A percentile compares a stretch with the other conserved stretches of the same genome.
Conservation (phyloP, 2,888 invertebrate species). For the Ophonus ardosiacus region DNA sequence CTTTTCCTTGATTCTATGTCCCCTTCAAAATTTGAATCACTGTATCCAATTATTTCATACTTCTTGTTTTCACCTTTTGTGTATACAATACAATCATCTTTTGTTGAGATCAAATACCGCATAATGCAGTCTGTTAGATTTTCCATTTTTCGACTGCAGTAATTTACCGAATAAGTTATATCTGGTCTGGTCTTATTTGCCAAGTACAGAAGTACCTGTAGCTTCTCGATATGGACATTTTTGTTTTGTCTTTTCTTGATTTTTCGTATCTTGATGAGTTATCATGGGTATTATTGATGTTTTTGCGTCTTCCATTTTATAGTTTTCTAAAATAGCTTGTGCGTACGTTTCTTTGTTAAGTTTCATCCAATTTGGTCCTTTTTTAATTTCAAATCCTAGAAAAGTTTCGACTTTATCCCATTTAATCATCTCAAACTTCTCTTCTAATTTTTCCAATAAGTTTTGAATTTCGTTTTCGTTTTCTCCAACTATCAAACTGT, state of each 20-base stretch:
- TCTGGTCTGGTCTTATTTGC: constrained; percentile 10
- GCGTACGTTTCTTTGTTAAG: constrained; percentile 47
- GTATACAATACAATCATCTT: background rate
- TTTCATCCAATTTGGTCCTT: background rate
- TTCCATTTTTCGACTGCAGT: too few relatives aligned
- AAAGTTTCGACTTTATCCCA: constrained; percentile 19
- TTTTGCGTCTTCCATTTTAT: too few relatives aligned
- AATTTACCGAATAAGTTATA: too few relatives aligned
- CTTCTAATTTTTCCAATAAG: constrained; percentile 47
- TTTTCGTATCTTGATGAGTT: background rate
- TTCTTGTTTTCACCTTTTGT: background rate
- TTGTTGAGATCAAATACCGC: too few relatives aligned
- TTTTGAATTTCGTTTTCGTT: background rate
- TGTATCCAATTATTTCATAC: constrained; percentile 59
- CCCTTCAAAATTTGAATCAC: constrained; percentile 67
- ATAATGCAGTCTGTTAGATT: too few relatives aligned
- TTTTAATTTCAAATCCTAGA: background rate
- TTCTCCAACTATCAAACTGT: constrained; percentile 64
- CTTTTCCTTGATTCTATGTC: constrained; percentile 66
- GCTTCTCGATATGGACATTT: constrained; percentile 8
- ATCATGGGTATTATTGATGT: too few relatives aligned
- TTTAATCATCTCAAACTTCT: constrained; percentile 20
- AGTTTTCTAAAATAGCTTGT: background rate
- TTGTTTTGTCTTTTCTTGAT: too few relatives aligned
- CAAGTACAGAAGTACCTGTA: constrained; percentile 2